Base-by-base conservation (phyloP, 2,113 vertebrate species). In the Brachypodius melanocephalos region DNA sequence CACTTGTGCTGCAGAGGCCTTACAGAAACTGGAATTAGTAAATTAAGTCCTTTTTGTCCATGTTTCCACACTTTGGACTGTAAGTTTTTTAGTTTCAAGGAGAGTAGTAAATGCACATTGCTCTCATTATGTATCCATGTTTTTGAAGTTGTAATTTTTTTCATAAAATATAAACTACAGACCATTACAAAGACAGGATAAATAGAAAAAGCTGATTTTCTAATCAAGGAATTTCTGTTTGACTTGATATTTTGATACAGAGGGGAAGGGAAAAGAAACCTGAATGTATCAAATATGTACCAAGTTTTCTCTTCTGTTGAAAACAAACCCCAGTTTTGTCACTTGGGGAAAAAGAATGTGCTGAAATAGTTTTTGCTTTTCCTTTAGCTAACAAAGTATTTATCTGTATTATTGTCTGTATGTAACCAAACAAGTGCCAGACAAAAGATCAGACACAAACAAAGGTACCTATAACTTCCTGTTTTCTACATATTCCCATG, bases 391-490 rank as follows among this genome's bases (percentile, higher is more conserved):
- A 32, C 7, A 28, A 62, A 66, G 28, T 65, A 71, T 46, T 80
- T 77, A 32, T 63, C 8, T 74, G 2, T 42, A 4, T 36, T 42
- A 4, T 36, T 51, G 14, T 38, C 26, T 61, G 4, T 32, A 26
- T 38, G 28, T 66, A 81, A 54, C 15, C 7, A 80, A 80, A n/a
- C 11, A 29, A 0, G 4, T 22, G 14, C 28, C 61, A 72, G 63
- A 58, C 10, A 57, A 74, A 71, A 18, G 24, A 14, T 73, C 40
- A 67, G 38, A 22, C 13, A 5, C 8, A 45, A 76, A 6, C 6
- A 31, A 83, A 2, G 1, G 7, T 29, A 22, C 2, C 0, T 40
- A 31, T n/a, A 3, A 38, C 26, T 49, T 82, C 3, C 2, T 76
- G 7, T 62, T 83, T 86, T 73, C 54, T 77, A 22, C 5, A 3